These are phyloP conservation scores for Platichthys flesus DNA, from an alignment of 2,113 vertebrate genomes.

Conservation along the genomic window DNA sequence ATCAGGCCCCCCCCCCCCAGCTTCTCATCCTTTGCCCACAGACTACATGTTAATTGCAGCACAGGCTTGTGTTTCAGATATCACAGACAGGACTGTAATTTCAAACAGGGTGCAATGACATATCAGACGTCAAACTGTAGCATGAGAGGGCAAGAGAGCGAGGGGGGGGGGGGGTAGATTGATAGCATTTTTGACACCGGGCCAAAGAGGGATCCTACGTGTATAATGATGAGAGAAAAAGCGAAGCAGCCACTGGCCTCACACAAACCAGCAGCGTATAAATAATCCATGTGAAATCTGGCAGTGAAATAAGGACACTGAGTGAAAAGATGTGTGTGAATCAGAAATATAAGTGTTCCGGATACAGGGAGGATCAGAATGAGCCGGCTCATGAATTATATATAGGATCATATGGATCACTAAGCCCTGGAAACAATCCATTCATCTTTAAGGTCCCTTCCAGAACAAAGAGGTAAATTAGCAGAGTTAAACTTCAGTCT, in stretches of 20 bases:
- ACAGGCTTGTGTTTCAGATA: conserved; percentile 19
- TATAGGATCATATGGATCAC: background rate
- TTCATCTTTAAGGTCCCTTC: background rate
- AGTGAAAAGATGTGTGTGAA: background rate
- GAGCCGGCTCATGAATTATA: no score
- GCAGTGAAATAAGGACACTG: background rate
- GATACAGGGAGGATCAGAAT: no score
- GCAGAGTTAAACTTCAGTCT: no score
- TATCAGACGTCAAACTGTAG: conserved; percentile 33
- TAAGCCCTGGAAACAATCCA: background rate
- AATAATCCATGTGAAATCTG: conserved; percentile 66
- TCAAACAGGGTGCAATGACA: conserved; percentile 25
- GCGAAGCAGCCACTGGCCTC: conserved; percentile 29
- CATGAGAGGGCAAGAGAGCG: background rate
- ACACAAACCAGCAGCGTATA: conserved; percentile 41
- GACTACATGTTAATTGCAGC: conserved; percentile 31
- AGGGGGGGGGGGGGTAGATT: conserved; percentile 2
- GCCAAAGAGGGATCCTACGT: conserved; percentile 27
- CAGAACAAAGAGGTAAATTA: background rate
- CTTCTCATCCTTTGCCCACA: conserved; percentile 12
- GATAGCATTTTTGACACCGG: background rate
- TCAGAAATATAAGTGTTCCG: background rate
- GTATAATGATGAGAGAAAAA: conserved; percentile 43
- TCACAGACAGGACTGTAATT: conserved; percentile 28
- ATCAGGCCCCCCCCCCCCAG: conserved; percentile 5